These are phyloP conservation scores for Ooceraea biroi DNA, from an alignment of 1,140 invertebrate genomes.

Conservation along the genomic window DNA sequence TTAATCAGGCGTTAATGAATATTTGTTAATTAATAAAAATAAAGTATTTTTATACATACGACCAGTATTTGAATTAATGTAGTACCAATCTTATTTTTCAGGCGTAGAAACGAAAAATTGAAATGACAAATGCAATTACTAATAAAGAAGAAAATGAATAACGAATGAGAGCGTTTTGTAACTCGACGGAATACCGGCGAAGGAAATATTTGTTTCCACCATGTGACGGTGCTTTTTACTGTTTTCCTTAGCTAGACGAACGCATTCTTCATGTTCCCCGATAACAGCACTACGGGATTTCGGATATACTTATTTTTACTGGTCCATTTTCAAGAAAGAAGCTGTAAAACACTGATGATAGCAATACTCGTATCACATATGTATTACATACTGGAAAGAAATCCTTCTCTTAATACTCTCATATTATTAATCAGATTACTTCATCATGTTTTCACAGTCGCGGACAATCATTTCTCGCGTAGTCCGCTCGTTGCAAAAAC, in stretches of 20 bases:
- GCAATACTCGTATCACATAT: no score
- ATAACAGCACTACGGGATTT: neutral
- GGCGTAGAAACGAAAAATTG: neutral
- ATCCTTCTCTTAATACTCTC: neutral
- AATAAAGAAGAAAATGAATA: conserved; percentile 9
- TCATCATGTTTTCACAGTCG: neutral
- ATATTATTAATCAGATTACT: neutral
- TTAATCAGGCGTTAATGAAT: no score
- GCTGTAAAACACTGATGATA: no score
- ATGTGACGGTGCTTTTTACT: neutral
- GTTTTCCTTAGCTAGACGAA: neutral
- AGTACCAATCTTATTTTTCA: no score
- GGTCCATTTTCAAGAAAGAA: neutral
- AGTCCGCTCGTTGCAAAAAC: no score
- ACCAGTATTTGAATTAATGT: no score
- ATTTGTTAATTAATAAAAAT: no score
- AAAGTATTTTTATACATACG: no score
- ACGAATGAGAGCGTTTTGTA: neutral
- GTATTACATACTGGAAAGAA: neutral
- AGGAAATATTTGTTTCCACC: neutral
- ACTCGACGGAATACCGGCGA: neutral
- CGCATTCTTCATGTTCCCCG: neutral
- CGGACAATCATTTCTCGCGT: neutral
- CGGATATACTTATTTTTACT: neutral
- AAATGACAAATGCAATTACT: neutral